Base-by-base conservation (phyloP, 2,888 invertebrate genomes). In the Tholera decimalis region DNA sequence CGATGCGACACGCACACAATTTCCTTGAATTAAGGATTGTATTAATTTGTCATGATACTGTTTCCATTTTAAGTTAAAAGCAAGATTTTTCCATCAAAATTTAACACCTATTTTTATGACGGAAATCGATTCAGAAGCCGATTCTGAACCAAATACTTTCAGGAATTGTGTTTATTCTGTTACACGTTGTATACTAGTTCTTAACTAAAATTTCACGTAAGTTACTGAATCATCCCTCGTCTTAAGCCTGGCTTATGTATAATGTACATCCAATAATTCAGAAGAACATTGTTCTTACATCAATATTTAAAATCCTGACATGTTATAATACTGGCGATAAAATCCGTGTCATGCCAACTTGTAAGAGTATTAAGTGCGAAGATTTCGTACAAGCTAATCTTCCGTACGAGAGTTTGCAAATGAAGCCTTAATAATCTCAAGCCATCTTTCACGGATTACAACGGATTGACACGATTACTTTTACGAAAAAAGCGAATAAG, bases 371-470 rank as follows among this genome's bases (percentile, higher is more conserved):
- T 82, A 77, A 72, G 77, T 77, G 73, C 72, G 72, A 75, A 81
- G 79, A 82, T 82, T 77, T 82, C 71, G 80, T 77, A 79, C 76
- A 82, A 85, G 81, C 82, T 86, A 89, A 88, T 86, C 86, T 85
- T 84, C 74, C 73, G 83, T 85, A 77, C 83, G 85, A 83, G 85
- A 85, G 84, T 83, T 87, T 82, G 85, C 86, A 87, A 88, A 88
- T 86, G 84, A 87, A 86, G 86, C 85, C 81, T 79, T 84, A 84
- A 86, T 85, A 89, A 89, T 87, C 84, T 83, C 62, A 58, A 83
- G 79, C 83, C 85, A 87, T 88, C 85, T 84, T 85, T 87, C 84
- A 79, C 62, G 88, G 87, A 86, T 89, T 85, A 87, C 82, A 78
- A 67, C 67, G 86, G 86, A 86, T 88, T 83, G 86, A 82, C 80